Conservation (phyloP, 2,888 invertebrate species). For the Siphlonurus alternatus region DNA sequence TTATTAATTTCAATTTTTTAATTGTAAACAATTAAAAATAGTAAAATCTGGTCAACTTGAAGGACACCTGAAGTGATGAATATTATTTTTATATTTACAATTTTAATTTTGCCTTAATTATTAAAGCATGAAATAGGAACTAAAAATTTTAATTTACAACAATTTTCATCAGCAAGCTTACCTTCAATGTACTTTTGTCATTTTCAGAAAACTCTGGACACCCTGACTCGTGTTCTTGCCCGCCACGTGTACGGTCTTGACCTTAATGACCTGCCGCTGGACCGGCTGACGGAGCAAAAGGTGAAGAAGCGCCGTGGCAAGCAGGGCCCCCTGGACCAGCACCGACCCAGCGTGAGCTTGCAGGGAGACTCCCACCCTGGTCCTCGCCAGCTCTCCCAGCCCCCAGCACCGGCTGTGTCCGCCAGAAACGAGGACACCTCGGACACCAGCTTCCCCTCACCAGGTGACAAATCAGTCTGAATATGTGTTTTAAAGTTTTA, state of each 20-base stretch:
- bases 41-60: too few species aligned
- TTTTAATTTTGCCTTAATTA: too few species aligned
- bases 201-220: conserved; percentile 88
- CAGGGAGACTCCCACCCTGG: not conserved
- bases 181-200: too few species aligned
- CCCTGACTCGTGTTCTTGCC: conserved; percentile 83
- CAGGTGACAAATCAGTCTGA: too few species aligned
- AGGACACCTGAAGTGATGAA: too few species aligned
- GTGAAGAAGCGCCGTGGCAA: conserved; percentile 43
- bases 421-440: not conserved
- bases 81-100: too few species aligned
- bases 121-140: too few species aligned
- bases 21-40: too few species aligned
- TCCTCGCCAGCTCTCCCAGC: conserved; percentile 5
- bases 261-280: conserved; percentile 67
- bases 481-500: too few species aligned
- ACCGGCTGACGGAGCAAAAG: conserved; percentile 61
- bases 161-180: too few species aligned
- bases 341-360: conserved; percentile 7
- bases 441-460: not conserved
- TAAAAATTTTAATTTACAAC: too few species aligned
- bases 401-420: conserved; percentile 7
- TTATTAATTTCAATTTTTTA: too few species aligned
- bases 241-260: conserved; percentile 90
- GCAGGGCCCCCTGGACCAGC: conserved; percentile 8